Evolutionary conservation across 2,113 vertebrate genomes (phyloP), one percentile per base, ranked within the genome.

Genomic region (Paralichthys olivaceus): DNA sequence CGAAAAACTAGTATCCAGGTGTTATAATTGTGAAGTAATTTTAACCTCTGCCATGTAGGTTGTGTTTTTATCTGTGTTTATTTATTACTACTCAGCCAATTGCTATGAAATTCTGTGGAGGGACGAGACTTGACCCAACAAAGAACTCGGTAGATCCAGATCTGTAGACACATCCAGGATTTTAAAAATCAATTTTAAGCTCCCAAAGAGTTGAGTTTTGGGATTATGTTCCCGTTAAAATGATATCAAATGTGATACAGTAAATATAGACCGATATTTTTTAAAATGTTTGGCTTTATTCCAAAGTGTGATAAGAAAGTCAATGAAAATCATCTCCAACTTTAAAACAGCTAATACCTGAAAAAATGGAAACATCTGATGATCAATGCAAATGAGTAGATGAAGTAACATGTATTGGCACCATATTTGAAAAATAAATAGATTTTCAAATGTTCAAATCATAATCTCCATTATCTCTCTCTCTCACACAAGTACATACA

Each of bases 261-360:
- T 51, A 61, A 68, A 29, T 29, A 7, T 28, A 6, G 20, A 63
- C 15, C 12, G 12, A 57, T 25, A 19, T 1, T 34, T 45, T 53
- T 45, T 77, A 13, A 71, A 75, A 79, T 64, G 19, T 54, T 75
- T 72, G 17, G 14, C 69, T 91, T 93, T 91, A 93, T 91, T 93
- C 40, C 76, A 88, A 89, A 89, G 59, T 75, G 45, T 77, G 61
- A 47, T 63, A 54, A 77, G 9, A 85, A 68, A 47, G 45, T 62
- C 2, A 8, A 74, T 75, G 56, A 82, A 63, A 63, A 64, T 67
- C 17, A 58, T 63, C n/a, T 51, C 8, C 7, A 86, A 71, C 69
- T 87, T 81, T 86, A 92, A 90, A 92, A 92, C 63, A 84, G 79
- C 62, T 4, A 66, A 47, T 69, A 70, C 29, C 58, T 60, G 47